Evolutionary conservation across 2,113 vertebrate genomes (phyloP), one percentile per base, ranked within the genome.

Genomic region (Anguilla japonica): DNA sequence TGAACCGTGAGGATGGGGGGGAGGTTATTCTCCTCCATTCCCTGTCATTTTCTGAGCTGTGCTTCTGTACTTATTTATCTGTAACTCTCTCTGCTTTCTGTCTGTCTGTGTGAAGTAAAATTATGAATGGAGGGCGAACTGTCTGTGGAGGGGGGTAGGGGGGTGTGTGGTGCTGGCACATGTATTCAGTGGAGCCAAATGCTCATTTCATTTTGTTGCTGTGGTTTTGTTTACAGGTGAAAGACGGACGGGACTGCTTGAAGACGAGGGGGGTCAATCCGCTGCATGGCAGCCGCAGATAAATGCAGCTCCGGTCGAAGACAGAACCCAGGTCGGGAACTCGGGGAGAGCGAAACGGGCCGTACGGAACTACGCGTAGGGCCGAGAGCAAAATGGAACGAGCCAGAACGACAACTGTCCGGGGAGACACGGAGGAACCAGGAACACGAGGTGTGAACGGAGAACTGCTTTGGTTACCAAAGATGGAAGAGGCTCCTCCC

Each of bases 161-260:
- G 43, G 43, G 43, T 85, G 15, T 15, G 20, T 14, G 29, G 3
- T 46, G 43, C 50, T 39, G 46, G 41, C n/a, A 53, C 29, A 78
- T 75, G 41, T 40, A 84, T 34, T 13, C 20, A 3, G 6, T 34
- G 41, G 26, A 34, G 3, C 29, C 56, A 18, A 34, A 26, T 83
- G 39, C 8, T 26, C 8, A 41, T 88, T 40, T 85, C 7, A 26
- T 67, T 67, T 20, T 26, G 22, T 5, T 20, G 22, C 22, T 20
- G 3, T 67, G n/a, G 26, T 75, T 53, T 40, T 87, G 43, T 92
- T 75, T 81, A 91, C 82, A 91, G 95, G 91, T 94, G 92, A 89
- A 95, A 94, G 89, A 96, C 14, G 94, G 95, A 15, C 90, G 94
- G 88, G 96, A 94, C 91, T 97, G 96, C 92, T 93, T 96, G 89